These are phyloP conservation scores for Drosophila monieri DNA, from an alignment of 2,888 invertebrate genomes.

Conservation along the genomic window DNA sequence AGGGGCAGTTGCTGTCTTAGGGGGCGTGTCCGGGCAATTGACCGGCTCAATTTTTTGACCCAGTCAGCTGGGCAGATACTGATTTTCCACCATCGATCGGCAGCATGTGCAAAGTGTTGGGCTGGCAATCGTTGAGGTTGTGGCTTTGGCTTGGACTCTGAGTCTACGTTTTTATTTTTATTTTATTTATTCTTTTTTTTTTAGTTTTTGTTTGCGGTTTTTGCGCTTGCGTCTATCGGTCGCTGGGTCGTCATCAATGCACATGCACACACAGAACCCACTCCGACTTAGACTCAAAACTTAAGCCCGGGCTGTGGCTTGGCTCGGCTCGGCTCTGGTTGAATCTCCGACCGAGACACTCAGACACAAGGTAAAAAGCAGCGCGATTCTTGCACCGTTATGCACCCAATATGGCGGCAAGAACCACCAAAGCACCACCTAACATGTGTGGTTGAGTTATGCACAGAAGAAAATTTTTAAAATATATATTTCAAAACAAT, in stretches of 20 bases:
- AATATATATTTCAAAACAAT: background rate
- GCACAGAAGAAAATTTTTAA: conserved; percentile 1
- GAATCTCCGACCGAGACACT: conserved; percentile 18
- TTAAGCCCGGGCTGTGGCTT: background rate
- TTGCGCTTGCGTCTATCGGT: conserved; percentile 75
- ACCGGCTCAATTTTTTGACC: conserved; percentile 38
- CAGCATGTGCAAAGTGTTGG: conserved; percentile 48
- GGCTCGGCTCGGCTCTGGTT: conserved; percentile 18
- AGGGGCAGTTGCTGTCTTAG: conserved; percentile 4
- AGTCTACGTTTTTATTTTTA: conserved; percentile 28
- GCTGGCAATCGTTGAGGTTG: conserved; percentile 29
- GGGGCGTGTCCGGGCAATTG: conserved; percentile 34
- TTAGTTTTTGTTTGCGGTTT: conserved; percentile 58
- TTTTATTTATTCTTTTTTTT: conserved; percentile 14
- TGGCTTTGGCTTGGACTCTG: conserved; percentile 19
- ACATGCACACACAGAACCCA: conserved; percentile 39
- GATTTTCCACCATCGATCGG: conserved; percentile 41
- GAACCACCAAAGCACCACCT: conserved; percentile 19
- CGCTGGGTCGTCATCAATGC: conserved; percentile 79
- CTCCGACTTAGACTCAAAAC: background rate
- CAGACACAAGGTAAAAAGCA: conserved; percentile 52
- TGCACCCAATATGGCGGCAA: conserved; percentile 78
- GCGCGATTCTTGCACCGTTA: conserved; percentile 80
- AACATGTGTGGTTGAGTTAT: conserved; percentile 4
- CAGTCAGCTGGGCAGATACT: conserved; percentile 37